Percentiles rank a stretch among this genome's conserved stretches.
These are phyloP conservation scores for Eupelmus urozonus DNA, from an alignment of 2,888 invertebrate genomes.

Conservation along the genomic window DNA sequence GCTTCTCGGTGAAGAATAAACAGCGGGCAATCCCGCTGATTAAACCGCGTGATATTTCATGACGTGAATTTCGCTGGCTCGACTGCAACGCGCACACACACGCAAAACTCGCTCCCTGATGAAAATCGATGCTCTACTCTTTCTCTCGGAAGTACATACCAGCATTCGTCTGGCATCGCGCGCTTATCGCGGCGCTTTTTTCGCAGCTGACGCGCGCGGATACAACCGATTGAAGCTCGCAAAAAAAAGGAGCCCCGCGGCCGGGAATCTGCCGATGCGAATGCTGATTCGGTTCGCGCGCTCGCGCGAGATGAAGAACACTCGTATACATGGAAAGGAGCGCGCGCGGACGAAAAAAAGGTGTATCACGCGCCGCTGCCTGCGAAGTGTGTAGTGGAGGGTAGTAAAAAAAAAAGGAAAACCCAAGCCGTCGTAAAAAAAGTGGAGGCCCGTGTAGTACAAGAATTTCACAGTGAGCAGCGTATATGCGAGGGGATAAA, in stretches of 20 bases:
- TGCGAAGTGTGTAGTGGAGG: slow-evolving; percentile 27
- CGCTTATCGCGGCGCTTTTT: slow-evolving; percentile 49
- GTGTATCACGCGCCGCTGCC: slow-evolving; percentile 7
- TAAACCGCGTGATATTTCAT: slow-evolving; percentile 52
- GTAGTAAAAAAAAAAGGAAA: slow-evolving; percentile 51
- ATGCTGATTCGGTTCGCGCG: slow-evolving; percentile 53
- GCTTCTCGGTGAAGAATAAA: slow-evolving; percentile 39
- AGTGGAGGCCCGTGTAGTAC: slow-evolving; percentile 28
- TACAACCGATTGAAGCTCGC: slow-evolving; percentile 28
- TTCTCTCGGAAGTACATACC: no score
- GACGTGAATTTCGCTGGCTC: slow-evolving; percentile 37
- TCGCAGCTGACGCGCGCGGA: slow-evolving; percentile 47
- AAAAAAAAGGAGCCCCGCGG: slow-evolving; percentile 39
- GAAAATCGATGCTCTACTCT: slow-evolving; percentile 51
- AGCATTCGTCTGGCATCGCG: not conserved
- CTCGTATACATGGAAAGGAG: not conserved
- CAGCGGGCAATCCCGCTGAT: slow-evolving; percentile 46
- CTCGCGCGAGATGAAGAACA: slow-evolving; percentile 31
- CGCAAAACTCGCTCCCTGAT: slow-evolving; percentile 19
- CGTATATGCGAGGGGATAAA: slow-evolving; percentile 23
- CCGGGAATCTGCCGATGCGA: slow-evolving; percentile 56
- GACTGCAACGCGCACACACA: not conserved
- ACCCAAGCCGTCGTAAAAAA: slow-evolving; percentile 40
- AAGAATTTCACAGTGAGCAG: not conserved
- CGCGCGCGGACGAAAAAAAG: not conserved